phyloP scores from a whole-genome alignment of 2,797 vertebrate genomes.

The Eulemur albifrons region DNA sequence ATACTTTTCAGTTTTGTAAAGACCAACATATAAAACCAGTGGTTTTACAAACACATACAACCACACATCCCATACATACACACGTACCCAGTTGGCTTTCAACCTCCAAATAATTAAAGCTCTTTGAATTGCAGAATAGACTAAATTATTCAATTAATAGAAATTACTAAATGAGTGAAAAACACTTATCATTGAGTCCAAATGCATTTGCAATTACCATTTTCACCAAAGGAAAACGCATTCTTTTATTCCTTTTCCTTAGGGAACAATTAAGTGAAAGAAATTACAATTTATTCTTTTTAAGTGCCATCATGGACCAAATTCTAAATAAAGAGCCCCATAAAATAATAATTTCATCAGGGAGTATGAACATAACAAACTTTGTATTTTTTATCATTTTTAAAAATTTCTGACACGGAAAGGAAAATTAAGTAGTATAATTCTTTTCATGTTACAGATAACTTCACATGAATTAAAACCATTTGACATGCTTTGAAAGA shows the following conservation, averaged over 20 bases:
- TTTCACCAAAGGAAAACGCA: background rate
- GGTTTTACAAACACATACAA: background rate
- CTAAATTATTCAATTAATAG: background rate
- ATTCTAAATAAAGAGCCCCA: background rate
- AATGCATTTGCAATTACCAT: background rate
- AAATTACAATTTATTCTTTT: constrained; percentile 4
- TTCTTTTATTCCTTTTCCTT: background rate
- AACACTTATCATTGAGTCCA: background rate
- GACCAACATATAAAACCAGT: background rate
- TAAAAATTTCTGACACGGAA: background rate
- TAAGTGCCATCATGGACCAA: background rate
- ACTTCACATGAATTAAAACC: background rate
- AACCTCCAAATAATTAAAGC: background rate
- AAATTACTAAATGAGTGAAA: background rate
- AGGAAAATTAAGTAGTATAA: background rate
- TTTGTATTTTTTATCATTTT: background rate
- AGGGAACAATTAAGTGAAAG: background rate
- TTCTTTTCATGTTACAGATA: background rate
- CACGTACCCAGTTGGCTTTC: background rate
- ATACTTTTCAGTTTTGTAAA: background rate
- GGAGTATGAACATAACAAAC: background rate
- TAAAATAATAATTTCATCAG: background rate
- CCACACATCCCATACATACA: too few species aligned
- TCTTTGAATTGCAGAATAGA: background rate
- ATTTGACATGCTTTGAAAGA: background rate